Base-by-base conservation (phyloP, 2,113 vertebrate species). In the Lonchura striata region DNA sequence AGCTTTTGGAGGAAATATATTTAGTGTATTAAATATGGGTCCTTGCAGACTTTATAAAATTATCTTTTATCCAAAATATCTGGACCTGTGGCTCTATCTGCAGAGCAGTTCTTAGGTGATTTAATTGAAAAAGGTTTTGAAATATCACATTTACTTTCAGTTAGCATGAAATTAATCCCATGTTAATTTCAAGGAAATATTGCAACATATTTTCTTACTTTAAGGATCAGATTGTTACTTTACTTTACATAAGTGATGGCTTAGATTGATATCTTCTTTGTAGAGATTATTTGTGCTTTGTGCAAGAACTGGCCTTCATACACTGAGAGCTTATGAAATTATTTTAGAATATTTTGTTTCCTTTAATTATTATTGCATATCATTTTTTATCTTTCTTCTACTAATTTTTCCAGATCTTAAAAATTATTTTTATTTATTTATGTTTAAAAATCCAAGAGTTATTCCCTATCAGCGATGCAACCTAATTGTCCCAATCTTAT, bases 391-490 rank as follows among this genome's bases (percentile, higher is more conserved):
- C 9, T 50, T 80, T 46, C n/a, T 61, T 70, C 15, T 21, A 14
- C 35, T 80, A 6, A 41, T n/a, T 71, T 85, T 70, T 70, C 6
- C 25, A 35, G 3, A 3, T 44, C 54, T 56, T 60, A 19, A 24
- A 49, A 50, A 19, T 56, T 52, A 9, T 31, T 47, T 56, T 42
- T 70, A 30, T 44, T 37, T 4, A 25, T 52, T 31, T 44, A 44
- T 3, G 0, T 33, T 27, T 18, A 28, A 47, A 81, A 57, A 79
- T 30, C 0, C 4, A 74, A 65, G 23, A 23, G 1, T 37, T 6
- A 11, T 46, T 33, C 13, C 3, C 25, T 61, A 15, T 25, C 21
- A 56, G 22, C 63, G 3, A 11, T 46, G 3, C 2, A 81, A n/a
- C 13, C 3, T 46, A 52, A 66, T 30, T 6, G 1, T n/a, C 31